These are phyloP conservation scores for Habrosyne pyritoides DNA, from an alignment of 2,888 invertebrate genomes.

Conservation along the genomic window DNA sequence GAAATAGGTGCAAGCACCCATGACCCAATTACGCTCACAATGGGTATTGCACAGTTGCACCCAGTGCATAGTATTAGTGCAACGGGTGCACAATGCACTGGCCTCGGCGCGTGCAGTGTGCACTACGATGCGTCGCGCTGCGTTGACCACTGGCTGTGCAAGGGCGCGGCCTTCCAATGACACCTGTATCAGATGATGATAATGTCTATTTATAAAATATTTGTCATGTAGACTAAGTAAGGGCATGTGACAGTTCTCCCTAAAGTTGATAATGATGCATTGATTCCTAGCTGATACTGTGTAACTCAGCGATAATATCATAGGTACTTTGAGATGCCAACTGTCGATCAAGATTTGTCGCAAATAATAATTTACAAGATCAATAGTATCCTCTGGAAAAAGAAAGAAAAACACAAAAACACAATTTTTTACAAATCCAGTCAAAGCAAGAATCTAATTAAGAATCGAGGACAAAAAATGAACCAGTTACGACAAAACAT, in stretches of 20 bases:
- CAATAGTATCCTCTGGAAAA: too few relatives aligned
- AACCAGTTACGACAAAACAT: neutral
- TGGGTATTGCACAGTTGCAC: slow-evolving; percentile 1
- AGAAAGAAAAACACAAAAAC: too few relatives aligned
- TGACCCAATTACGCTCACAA: slow-evolving; percentile 21
- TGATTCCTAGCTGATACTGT: too few relatives aligned
- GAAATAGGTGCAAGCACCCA: slow-evolving; percentile 9
- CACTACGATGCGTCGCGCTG: slow-evolving; percentile 33
- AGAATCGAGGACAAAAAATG: neutral
- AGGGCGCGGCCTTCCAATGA: slow-evolving; percentile 43
- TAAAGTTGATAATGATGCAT: neutral
- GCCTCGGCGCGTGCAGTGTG: slow-evolving; percentile 16
- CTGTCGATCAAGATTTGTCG: too few relatives aligned
- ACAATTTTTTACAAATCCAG: too few relatives aligned
- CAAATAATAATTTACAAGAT: too few relatives aligned
- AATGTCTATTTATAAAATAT: neutral
- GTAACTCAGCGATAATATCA: too few relatives aligned
- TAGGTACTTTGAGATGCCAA: too few relatives aligned
- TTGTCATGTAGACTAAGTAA: neutral
- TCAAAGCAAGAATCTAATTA: too few relatives aligned
- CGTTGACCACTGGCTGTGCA: slow-evolving; percentile 31
- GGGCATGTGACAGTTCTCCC: too few relatives aligned
- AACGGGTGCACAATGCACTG: slow-evolving; percentile 27
- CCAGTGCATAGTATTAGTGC: neutral
- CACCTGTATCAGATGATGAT: slow-evolving; percentile 18